Evolutionary conservation across 1,140 invertebrate genomes (phyloP), one percentile per base, ranked within the genome.

Genomic region (Penaeus japonicus): DNA sequence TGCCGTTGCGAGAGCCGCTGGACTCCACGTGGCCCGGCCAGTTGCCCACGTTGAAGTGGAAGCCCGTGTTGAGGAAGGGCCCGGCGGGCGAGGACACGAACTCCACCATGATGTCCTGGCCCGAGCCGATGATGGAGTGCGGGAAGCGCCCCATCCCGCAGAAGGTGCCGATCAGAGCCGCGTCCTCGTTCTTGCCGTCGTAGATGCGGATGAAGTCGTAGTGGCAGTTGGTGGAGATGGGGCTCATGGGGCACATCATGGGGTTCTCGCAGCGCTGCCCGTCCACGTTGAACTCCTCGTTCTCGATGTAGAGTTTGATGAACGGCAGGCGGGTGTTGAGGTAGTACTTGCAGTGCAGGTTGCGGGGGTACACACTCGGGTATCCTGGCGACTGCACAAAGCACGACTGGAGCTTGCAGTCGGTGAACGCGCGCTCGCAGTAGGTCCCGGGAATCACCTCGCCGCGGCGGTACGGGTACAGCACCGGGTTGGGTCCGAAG

Each of bases 81-180:
- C 97, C 92, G 89, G 97, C 97, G 55, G 96, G 95, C 3, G 97
- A 98, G 18, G 96, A 97, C 30, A 98, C 95, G 92, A 98, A 98
- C 92, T 98, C 97, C 3, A 98, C 96, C 91, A 97, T 97, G 81
- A 98, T 94, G 91, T 97, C 96, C 89, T 96, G 95, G 32, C 96
- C 96, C 22, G 97, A 97, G 10, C 97, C 97, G 90, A 98, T 97
- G 91, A 98, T 98, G 89, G 97, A 97, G 93, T 97, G 97, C 0
- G 97, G 97, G 91, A 98, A 97, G 92, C 97, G 97, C 47, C 97
- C 97, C 95, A 98, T 96, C 10, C 97, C 97, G 91, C 97, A 98
- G 91, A 98, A 97, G 4, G 96, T 97, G 7, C 97, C 97, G 89
- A 98, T 98, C 20, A 97, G 95, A 0, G 96, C 95, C 59, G 96